phyloP scores from a whole-genome alignment of 2,888 invertebrate genomes.

The Caradrina clavipalpis region DNA sequence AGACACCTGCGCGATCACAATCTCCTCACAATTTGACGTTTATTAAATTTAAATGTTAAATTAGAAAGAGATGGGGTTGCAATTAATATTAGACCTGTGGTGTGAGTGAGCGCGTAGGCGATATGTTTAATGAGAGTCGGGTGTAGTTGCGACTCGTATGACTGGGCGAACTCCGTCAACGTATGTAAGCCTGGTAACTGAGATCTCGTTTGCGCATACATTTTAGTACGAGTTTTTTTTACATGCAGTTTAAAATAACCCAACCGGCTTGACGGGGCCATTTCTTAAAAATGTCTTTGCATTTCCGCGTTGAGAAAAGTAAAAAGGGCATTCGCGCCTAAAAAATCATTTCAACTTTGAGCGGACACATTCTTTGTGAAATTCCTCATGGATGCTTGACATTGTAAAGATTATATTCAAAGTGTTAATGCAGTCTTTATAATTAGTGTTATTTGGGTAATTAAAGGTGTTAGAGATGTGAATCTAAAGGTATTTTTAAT shows the following conservation, averaged over 20 bases:
- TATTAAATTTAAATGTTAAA: conserved; percentile 71
- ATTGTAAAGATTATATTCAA: conserved; percentile 18
- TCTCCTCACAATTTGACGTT: conserved; percentile 61
- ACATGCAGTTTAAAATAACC: conserved; percentile 82
- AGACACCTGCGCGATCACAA: conserved; percentile 65
- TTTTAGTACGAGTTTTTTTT: conserved; percentile 87
- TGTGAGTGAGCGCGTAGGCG: conserved; percentile 79
- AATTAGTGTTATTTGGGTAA: conserved; percentile 21
- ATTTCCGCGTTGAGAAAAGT: conserved; percentile 88
- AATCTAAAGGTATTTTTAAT: conserved; percentile 32
- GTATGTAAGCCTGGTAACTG: conserved; percentile 86
- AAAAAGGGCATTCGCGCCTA: conserved; percentile 85
- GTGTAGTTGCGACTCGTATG: conserved; percentile 77
- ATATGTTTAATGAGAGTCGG: conserved; percentile 77
- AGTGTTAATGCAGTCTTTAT: conserved; percentile 24
- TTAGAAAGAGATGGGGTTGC: conserved; percentile 81
- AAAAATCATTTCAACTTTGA: conserved; percentile 70
- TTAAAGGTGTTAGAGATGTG: conserved; percentile 22
- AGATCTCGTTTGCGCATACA: conserved; percentile 88
- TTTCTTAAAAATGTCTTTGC: conserved; percentile 86
- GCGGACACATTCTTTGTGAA: conserved; percentile 26
- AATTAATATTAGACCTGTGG: conserved; percentile 73
- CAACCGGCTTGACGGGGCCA: conserved; percentile 85
- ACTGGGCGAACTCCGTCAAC: conserved; percentile 75
- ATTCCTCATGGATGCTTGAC: conserved; percentile 30